Percentiles rank a stretch among this genome's conserved stretches.
These are phyloP conservation scores for Margaritifera margaritifera DNA, from an alignment of 2,888 invertebrate species.

Conservation along the genomic window DNA sequence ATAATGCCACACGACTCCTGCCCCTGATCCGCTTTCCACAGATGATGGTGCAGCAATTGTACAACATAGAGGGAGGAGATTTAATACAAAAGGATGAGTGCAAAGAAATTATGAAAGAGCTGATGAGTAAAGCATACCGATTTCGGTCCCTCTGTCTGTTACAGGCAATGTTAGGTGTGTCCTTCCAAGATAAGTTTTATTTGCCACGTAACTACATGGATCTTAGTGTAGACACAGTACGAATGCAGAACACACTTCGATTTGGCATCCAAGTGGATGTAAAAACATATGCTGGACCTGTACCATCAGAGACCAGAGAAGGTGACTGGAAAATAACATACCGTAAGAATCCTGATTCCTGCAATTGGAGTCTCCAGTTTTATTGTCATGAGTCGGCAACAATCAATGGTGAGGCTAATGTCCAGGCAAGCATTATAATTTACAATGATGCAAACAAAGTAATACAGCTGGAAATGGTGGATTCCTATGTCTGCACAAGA, in stretches of 20 bases:
- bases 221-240: slow-evolving; percentile 68
- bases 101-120: slow-evolving; percentile 47
- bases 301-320: slow-evolving; percentile 63
- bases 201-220: slow-evolving; percentile 69
- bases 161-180: slow-evolving; percentile 57
- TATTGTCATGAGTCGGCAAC: slow-evolving; percentile 70
- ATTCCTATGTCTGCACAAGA: slow-evolving; percentile 56
- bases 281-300: slow-evolving; percentile 68
- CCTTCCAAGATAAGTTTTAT: slow-evolving; percentile 65
- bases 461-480: slow-evolving; percentile 67
- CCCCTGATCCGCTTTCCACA: slow-evolving; percentile 71
- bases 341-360: slow-evolving; percentile 63
- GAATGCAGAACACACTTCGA: slow-evolving; percentile 71
- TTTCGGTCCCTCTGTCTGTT: slow-evolving; percentile 70
- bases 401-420: slow-evolving; percentile 65
- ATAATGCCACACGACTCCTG: slow-evolving; percentile 57
- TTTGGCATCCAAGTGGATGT: slow-evolving; percentile 73
- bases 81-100: slow-evolving; percentile 44
- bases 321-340: slow-evolving; percentile 73
- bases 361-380: slow-evolving; percentile 66
- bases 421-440: slow-evolving; percentile 66
- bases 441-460: slow-evolving; percentile 68
- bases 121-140: slow-evolving; percentile 70
- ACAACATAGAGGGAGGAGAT: slow-evolving; percentile 57
- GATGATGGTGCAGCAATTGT: slow-evolving; percentile 68